Base-by-base conservation (phyloP, 2,113 vertebrate genomes). In the Chionomys nivalis region DNA sequence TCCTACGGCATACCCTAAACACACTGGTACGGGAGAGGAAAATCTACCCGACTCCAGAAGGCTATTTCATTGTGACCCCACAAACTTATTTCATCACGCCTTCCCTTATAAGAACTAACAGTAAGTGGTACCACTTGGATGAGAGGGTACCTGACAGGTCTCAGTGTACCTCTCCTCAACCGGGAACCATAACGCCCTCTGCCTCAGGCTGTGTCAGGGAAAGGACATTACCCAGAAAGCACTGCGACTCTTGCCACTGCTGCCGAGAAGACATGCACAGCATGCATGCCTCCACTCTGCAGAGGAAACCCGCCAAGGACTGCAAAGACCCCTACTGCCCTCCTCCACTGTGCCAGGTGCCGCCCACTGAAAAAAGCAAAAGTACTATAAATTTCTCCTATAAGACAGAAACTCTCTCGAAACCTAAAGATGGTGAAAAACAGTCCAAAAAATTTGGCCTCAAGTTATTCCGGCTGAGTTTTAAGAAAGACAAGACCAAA, bases 1-100 rank as follows among this genome's bases (percentile, higher is more conserved):
- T 99, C 96, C 99, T 99, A 88, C 99, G 99, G 77, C 99, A 99
- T 96, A 99, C 99, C 0, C 99, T 99, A 91, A 99, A 99, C 98
- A 99, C 99, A 98, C 98, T 99, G 98, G 99, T 99, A 58, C 99
- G 99, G 97, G 99, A 99, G 98, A 99, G 99, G 95, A 99, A 99
- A 98, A 99, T 99, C 98, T 99, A 99, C 96, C 99, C 99, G 7
- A 99, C 99, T 83, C 98, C 99, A 0, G 99, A 99, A 81, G 99
- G 99, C 97, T 99, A 99, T 97, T 99, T 99, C 98, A 99, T 99
- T 75, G 99, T 99, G 92, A 99, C 99, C 42, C 99, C 99, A 0
- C 99, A 99, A 98, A 99, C 99, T 36, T 99, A 99, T 96, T 99
- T 99, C 97, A 99, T 99, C 96, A 99, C 99, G 8, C 99, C 99